Evolutionary conservation across 2,113 vertebrate genomes (phyloP), one percentile per base, ranked within the genome.

Genomic region (Brienomyrus brachyistius): DNA sequence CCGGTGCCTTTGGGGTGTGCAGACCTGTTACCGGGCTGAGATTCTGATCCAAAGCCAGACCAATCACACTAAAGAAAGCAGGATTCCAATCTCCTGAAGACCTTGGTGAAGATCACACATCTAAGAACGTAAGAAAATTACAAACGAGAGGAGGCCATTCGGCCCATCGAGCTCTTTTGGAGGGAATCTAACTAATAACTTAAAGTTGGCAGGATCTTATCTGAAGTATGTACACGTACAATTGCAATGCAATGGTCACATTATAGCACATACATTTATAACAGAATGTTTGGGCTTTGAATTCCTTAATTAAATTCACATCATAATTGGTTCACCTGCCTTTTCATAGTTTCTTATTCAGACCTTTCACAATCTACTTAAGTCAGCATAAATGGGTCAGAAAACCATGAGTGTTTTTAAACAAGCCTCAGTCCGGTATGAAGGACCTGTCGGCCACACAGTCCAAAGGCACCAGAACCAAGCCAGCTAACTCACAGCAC

Each of bases 401-500:
- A 84, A 47, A 47, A 19, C 45, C 7, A 11, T 48, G 45, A 84
- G 17, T 47, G 82, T 45, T 84, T 47, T 45, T 47, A 84, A 45
- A 47, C 82, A 48, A 47, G 82, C 43, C 82, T 84, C 82, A 47
- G 82, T 84, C 82, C 40, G 40, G 40, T 45, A 40, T 10, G 19
- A 84, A 84, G 82, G 19, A 84, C 23, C 40, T 47, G 19, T 35
- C 85, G 19, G 31, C 27, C 27, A 51, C n/a, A 54, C 85, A 87
- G 45, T 84, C 82, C 82, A 84, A 84, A 87, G 48, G 48, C 85
- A 86, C 23, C 50, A 40, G 45, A 84, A 47, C 82, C 45, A n/a
- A 48, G 82, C 82, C 40, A 84, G 82, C 82, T 84, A 54, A 87
- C 23, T 50, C 84, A 86, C 77, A 86, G n/a, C 19, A 87, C 40